phyloP scores from a whole-genome alignment of 2,113 vertebrate genomes.

The Hippoglossus stenolepis region DNA sequence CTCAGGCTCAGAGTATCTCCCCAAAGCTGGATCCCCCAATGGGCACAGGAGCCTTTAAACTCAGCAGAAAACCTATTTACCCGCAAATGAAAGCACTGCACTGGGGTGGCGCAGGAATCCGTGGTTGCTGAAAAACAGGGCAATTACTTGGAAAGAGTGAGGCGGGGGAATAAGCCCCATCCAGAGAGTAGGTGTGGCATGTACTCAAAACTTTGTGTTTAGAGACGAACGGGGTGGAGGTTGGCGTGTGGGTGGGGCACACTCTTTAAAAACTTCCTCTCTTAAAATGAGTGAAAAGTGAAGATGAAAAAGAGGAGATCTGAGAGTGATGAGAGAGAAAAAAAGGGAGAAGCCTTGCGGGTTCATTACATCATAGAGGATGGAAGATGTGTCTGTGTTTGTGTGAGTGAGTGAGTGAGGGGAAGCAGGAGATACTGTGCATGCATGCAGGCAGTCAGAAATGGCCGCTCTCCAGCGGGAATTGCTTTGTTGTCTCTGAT shows the following conservation, averaged over 20 bases:
- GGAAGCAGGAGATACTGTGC: constrained; percentile 18
- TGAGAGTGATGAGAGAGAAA: constrained; percentile 4
- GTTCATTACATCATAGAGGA: constrained; percentile 74
- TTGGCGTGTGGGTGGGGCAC: constrained; percentile 12
- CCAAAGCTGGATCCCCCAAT: constrained; percentile 65
- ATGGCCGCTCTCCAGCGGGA: constrained; percentile 67
- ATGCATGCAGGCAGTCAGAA: constrained; percentile 40
- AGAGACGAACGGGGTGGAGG: constrained; percentile 16
- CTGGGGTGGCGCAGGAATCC: constrained; percentile 54
- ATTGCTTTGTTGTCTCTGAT: constrained; percentile 77
- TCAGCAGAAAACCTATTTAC: constrained; percentile 81
- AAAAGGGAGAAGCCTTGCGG: constrained; percentile 60
- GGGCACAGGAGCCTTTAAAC: constrained; percentile 71
- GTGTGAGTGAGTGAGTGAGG: constrained; percentile 29
- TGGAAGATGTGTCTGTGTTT: background rate
- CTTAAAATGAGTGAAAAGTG: constrained; percentile 56
- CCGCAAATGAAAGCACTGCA: constrained; percentile 72
- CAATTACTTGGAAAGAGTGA: constrained; percentile 75
- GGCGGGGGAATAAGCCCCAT: constrained; percentile 68
- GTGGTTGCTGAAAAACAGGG: constrained; percentile 69
- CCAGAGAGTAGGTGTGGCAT: constrained; percentile 63
- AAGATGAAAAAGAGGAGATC: constrained; percentile 35
- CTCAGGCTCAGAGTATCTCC: constrained; percentile 47
- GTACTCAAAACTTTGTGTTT: constrained; percentile 57
- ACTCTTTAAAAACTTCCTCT: constrained; percentile 45